These are phyloP conservation scores for Oconnorella tubifera DNA, from an alignment of 2,888 invertebrate species.

Conservation along the genomic window DNA sequence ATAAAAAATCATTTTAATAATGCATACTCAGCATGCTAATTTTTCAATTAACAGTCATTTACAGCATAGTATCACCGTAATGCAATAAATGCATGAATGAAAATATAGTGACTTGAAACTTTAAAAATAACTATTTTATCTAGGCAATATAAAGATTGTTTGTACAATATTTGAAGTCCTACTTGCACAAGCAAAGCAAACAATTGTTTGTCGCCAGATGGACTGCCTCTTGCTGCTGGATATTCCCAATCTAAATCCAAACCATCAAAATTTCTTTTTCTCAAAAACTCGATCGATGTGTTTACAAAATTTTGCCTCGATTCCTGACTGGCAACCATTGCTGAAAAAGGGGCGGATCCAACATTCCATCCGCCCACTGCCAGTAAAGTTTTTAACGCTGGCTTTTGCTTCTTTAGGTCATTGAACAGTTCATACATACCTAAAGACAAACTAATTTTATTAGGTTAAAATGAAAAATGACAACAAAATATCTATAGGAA, in stretches of 20 bases:
- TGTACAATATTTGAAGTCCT: too few species aligned
- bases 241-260: conserved; percentile 1
- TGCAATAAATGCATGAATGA: too few species aligned
- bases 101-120: too few species aligned
- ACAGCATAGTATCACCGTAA: too few species aligned
- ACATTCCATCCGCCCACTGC: conserved; percentile 56
- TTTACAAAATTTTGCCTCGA: background rate
- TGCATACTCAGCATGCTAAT: too few species aligned
- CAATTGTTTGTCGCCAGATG: background rate
- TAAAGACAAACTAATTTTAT: background rate
- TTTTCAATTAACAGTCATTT: too few species aligned
- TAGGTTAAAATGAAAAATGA: too few species aligned
- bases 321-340: background rate
- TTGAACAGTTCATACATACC: conserved; percentile 71
- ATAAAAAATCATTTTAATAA: too few species aligned
- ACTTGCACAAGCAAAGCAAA: background rate
- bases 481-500: too few species aligned
- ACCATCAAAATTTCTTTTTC: background rate
- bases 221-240: conserved; percentile 2
- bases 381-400: conserved; percentile 74
- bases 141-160: too few species aligned
- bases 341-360: background rate
- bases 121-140: too few species aligned
- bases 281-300: background rate
- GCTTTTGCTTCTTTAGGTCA: conserved; percentile 63